A percentile compares a stretch with the other conserved stretches of the same genome.
These are phyloP conservation scores for Panzeria rudis DNA, from an alignment of 2,888 invertebrate species.

Conservation along the genomic window DNA sequence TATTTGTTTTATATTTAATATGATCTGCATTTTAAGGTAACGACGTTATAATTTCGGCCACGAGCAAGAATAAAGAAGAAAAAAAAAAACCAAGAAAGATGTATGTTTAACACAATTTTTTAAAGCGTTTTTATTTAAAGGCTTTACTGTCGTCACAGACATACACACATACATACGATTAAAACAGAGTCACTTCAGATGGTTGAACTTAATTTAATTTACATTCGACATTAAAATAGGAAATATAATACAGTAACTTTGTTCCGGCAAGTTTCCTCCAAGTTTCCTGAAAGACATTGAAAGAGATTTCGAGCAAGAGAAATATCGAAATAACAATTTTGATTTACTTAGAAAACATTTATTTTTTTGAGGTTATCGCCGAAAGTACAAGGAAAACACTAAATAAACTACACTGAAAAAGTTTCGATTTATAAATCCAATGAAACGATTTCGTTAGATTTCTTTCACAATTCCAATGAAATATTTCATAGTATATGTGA, in stretches of 20 bases:
- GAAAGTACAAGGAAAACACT: too few relatives aligned
- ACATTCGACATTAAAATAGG: background rate
- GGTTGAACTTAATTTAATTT: background rate
- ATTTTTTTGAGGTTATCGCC: too few relatives aligned
- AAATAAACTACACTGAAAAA: too few relatives aligned
- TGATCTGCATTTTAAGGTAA: background rate
- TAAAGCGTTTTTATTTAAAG: background rate
- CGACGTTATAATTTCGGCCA: slow-evolving; percentile 20
- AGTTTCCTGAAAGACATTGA: background rate
- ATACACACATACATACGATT: too few relatives aligned
- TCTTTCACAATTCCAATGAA: too few relatives aligned
- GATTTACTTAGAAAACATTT: too few relatives aligned
- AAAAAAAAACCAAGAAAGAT: background rate
- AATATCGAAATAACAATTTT: too few relatives aligned
- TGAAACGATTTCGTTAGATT: too few relatives aligned
- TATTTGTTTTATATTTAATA: background rate
- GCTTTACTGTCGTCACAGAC: background rate
- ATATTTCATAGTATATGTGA: too few relatives aligned
- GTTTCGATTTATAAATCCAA: too few relatives aligned
- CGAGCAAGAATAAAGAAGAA: slow-evolving; percentile 20
- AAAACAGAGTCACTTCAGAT: background rate
- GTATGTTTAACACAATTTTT: background rate
- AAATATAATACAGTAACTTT: background rate
- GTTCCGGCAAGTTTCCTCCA: background rate
- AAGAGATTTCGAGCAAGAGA: background rate